Base-by-base conservation (phyloP, 2,888 invertebrate genomes). In the Tromatobia lineatoria region DNA sequence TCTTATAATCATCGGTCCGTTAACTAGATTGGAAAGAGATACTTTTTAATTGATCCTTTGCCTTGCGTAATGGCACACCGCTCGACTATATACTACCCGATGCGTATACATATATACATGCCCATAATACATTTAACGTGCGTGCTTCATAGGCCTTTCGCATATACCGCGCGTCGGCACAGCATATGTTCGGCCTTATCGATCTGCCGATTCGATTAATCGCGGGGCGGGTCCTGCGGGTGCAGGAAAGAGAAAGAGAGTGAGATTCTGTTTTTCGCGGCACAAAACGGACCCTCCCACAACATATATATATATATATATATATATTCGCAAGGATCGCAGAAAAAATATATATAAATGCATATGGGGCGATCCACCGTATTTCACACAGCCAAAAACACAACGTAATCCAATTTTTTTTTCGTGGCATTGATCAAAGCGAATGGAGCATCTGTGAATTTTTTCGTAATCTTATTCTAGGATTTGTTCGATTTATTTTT, bases 11-110 rank as follows among this genome's bases (percentile, higher is more conserved):
- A 77, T 83, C 80, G 83, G 76, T 77, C 83, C 80, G 83, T 83
- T 83, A 83, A 83, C 83, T 83, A 83, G 83, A 83, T 83, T 83
- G 83, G 83, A 83, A 80, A 83, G 52, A 73, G 76, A 80, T 83
- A 83, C 66, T 80, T 83, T 83, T 83, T 83, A 83, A 83, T 83
- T 83, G 83, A 83, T 83, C 80, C 83, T 73, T 83, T 52, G 80
- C 29, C 52, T 76, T 50, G 11, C 71, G 76, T 80, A 61, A 83
- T 80, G 80, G 76, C 73, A 57, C 76, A 59, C 52, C 67, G 76
- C 71, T 76, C 76, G 67, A 42, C 52, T 64, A 38, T 38, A 38
- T 38, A 38, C 38, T 7, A 38, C 38, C 10, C 66, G 71, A 59
- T 83, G 83, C 52, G 75, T 73, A 52, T 71, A 57, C 54, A 29